Conservation (phyloP, 2,888 invertebrate species). For the Pristionchus maxplancki region DNA sequence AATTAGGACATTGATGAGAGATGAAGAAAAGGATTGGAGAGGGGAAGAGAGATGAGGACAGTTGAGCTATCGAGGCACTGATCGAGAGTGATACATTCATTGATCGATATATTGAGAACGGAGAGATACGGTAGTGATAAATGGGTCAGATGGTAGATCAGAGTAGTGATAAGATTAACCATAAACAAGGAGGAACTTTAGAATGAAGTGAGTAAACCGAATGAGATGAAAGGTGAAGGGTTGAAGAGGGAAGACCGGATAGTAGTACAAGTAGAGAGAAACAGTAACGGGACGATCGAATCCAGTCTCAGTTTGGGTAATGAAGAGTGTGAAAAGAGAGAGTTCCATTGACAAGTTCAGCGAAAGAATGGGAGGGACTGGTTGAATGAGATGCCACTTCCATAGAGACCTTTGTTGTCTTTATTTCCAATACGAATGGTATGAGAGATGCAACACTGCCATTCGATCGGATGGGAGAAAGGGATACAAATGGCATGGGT, state of each 20-base stretch:
- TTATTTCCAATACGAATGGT: not conserved
- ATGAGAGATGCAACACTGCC: not conserved
- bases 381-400: not conserved
- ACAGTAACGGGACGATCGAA: conserved; percentile 2
- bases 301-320: conserved; percentile 8
- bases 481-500: not conserved
- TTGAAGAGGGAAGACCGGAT: not conserved
- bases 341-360: conserved; percentile 6
- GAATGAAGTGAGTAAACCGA: not conserved
- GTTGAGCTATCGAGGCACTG: conserved; percentile 2
- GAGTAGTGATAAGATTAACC: not conserved
- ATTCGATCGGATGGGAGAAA: not conserved
- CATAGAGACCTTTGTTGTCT: not conserved
- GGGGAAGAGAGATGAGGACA: conserved; percentile 29
- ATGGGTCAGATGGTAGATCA: conserved; percentile 15
- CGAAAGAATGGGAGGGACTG: not conserved
- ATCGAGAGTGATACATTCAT: not conserved
- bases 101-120: not conserved
- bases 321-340: conserved; percentile 33
- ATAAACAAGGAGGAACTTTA: not conserved
- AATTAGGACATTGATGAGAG: conserved; percentile 43
- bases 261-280: conserved; percentile 22
- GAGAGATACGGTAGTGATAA: conserved; percentile 3
- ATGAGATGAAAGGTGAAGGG: conserved; percentile 1
- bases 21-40: not conserved